Base-by-base conservation (phyloP, 2,113 vertebrate species). In the Gymnocephalus cernua region DNA sequence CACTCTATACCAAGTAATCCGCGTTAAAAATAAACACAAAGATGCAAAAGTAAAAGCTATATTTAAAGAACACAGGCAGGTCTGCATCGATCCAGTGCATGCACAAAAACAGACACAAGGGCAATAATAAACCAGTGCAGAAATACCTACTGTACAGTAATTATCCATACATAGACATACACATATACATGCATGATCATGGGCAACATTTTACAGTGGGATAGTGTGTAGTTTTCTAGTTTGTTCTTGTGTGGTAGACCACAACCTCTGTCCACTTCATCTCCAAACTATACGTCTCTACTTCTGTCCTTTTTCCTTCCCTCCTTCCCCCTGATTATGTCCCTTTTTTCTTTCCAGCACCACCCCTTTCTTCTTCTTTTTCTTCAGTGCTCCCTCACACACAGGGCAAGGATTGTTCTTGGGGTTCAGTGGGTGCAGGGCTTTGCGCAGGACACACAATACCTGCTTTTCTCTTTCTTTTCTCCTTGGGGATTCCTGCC, bases 391-490 rank as follows among this genome's bases (percentile, higher is more conserved):
- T 69, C 41, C 74, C 59, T 68, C 56, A 72, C 80, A 78, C 83
- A 95, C 92, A 95, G 93, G 83, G 81, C 84, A 64, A 13, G 56
- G 91, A 93, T 95, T 95, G 94, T 94, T 93, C 84, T 57, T 21
- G 48, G 82, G 93, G 74, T 82, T 93, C 88, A 86, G 87, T 66
- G 83, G 86, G 77, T 88, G 72, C 41, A 25, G 85, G 65, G 86
- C 77, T 80, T 82, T 82, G 69, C 48, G 48, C 59, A 58, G 78
- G 83, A 84, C 90, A 81, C 86, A 94, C 90, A 94, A 93, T 91
- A 85, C 62, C 68, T 57, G 66, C 85, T 87, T 92, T 90, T 93
- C 84, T 86, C 6, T 90, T 71, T 82, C 51, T 71, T 77, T 82
- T 85, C 74, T 85, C 41, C 25, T 35, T 27, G 15, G 79, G 64